phyloP scores from a whole-genome alignment of 2,888 invertebrate genomes.

The Deilephila elpenor region DNA sequence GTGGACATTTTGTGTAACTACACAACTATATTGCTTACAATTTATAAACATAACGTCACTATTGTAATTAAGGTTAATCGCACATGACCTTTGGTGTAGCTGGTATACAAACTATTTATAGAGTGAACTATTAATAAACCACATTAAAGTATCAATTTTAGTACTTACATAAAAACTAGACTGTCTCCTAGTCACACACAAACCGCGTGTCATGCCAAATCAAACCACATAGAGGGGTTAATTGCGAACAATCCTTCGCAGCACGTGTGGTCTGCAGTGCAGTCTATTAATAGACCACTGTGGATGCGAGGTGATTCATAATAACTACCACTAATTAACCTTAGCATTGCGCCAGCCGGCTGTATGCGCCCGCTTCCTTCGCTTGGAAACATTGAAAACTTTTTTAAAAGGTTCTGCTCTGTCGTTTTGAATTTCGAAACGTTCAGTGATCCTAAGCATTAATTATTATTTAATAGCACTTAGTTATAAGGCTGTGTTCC shows the following conservation, averaged over 20 bases:
- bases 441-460: not conserved
- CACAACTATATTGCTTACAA: too few species aligned
- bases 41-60: too few species aligned
- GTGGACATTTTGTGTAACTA: too few species aligned
- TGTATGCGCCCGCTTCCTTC: conserved; percentile 25
- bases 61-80: too few species aligned
- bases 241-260: not conserved
- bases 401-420: not conserved
- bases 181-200: not conserved
- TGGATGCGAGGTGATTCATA: conserved; percentile 28
- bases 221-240: conserved; percentile 9
- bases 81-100: too few species aligned
- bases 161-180: too few species aligned
- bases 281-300: conserved; percentile 20
- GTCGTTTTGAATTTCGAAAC: not conserved
- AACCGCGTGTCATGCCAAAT: conserved; percentile 2
- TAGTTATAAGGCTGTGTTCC: not conserved
- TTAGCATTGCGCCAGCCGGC: conserved; percentile 13
- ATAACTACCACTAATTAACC: conserved; percentile 28
- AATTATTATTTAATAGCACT: not conserved
- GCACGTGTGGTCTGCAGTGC: conserved; percentile 25
- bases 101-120: too few species aligned
- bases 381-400: not conserved
- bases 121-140: too few species aligned
- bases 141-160: too few species aligned